Evolutionary conservation across 1,140 invertebrate species (phyloP).

Genomic region (Psilanteris sp.): DNA sequence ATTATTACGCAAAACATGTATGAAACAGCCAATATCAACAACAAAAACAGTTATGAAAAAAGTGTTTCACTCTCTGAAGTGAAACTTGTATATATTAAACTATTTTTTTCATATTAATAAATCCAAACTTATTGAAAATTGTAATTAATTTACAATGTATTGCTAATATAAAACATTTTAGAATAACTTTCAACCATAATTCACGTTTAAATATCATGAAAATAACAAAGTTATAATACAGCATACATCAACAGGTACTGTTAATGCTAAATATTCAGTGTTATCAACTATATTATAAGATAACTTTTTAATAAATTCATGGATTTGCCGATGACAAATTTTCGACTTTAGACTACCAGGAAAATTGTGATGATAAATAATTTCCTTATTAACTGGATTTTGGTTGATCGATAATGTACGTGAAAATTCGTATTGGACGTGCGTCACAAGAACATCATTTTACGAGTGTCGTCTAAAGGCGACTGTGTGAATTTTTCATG

Average conservation of each 20-base stretch:
- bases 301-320: not conserved
- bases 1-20: not conserved
- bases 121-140: too few relatives aligned
- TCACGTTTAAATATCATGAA: not conserved
- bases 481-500: slow-evolving; percentile 63
- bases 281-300: slow-evolving; percentile 5
- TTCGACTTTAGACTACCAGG: too few relatives aligned
- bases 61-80: too few relatives aligned
- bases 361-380: not conserved
- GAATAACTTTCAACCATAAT: not conserved
- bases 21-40: not conserved
- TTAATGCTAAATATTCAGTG: slow-evolving; percentile 1
- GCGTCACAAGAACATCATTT: slow-evolving; percentile 11
- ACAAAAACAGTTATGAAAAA: too few relatives aligned
- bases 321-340: too few relatives aligned
- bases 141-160: too few relatives aligned
- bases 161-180: slow-evolving; percentile 19
- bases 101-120: too few relatives aligned
- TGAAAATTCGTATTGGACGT: slow-evolving; percentile 4
- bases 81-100: too few relatives aligned
- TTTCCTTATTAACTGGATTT: not conserved
- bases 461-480: slow-evolving; percentile 20
- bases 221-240: slow-evolving; percentile 21
- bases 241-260: slow-evolving; percentile 23
- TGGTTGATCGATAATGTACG: slow-evolving; percentile 3